Conservation (phyloP, 2,113 vertebrate genomes). For the Epinephelus fuscoguttatus region DNA sequence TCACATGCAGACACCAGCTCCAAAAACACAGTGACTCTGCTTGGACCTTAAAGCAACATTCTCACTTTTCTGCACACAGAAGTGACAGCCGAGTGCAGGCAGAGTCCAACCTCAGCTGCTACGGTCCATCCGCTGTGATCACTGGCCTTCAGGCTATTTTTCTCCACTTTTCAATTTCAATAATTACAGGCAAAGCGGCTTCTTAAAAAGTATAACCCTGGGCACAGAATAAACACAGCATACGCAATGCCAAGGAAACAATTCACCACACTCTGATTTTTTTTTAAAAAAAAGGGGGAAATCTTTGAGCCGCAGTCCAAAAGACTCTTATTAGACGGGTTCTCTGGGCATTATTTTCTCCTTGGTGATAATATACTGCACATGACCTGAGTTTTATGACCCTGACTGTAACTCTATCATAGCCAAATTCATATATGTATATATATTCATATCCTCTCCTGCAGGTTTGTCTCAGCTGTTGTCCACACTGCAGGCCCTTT, state of each 20-base stretch:
- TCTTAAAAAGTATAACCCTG: constrained; percentile 7
- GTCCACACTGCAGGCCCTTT: constrained; percentile 2
- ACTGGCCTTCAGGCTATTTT: constrained; percentile 3
- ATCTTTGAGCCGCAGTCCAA: background rate
- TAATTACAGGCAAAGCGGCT: constrained; percentile 41
- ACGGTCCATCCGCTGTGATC: constrained; percentile 5
- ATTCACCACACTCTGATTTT: constrained; percentile 18
- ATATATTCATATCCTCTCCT: background rate
- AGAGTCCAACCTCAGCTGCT: constrained; percentile 21
- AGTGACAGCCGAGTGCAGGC: constrained; percentile 33
- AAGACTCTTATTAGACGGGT: background rate
- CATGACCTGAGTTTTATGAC: background rate
- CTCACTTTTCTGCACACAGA: constrained; percentile 8
- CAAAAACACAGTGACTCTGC: background rate
- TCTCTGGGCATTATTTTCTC: background rate
- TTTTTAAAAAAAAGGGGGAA: background rate
- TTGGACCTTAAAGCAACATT: constrained; percentile 24
- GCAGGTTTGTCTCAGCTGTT: constrained; percentile 5
- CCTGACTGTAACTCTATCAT: background rate
- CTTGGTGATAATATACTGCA: background rate
- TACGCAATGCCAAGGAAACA: constrained; percentile 21
- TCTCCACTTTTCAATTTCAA: constrained; percentile 37
- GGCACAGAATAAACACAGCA: constrained; percentile 6
- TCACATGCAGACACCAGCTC: background rate
- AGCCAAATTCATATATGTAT: no score